These are phyloP conservation scores for Ryuthela nishihirai DNA, from an alignment of 2,888 invertebrate species.

Conservation along the genomic window DNA sequence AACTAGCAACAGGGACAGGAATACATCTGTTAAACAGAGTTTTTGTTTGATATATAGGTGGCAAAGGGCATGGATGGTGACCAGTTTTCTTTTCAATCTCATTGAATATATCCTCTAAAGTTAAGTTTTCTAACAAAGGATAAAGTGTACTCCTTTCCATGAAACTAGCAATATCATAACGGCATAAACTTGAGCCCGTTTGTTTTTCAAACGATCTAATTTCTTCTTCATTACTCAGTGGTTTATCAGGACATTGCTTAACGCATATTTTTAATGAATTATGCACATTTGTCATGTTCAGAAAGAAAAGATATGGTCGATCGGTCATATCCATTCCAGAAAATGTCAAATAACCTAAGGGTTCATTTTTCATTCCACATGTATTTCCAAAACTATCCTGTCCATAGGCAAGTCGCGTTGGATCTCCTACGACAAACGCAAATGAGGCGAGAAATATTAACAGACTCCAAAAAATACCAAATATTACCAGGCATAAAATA, in stretches of 20 bases:
- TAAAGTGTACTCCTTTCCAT: conserved; percentile 25
- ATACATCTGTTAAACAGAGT: conserved; percentile 84
- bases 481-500: conserved; percentile 34
- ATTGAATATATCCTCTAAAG: conserved; percentile 12
- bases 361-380: conserved; percentile 74
- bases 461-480: conserved; percentile 37
- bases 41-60: conserved; percentile 71
- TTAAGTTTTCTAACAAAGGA: conserved; percentile 19
- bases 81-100: conserved; percentile 28
- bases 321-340: conserved; percentile 77
- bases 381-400: conserved; percentile 94
- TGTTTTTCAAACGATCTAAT: conserved; percentile 67
- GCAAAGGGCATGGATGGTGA: conserved; percentile 69
- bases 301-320: conserved; percentile 75
- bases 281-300: conserved; percentile 71
- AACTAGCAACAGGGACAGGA: conserved; percentile 58
- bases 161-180: conserved; percentile 51
- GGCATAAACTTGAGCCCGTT: conserved; percentile 72
- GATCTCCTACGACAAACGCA: conserved; percentile 56
- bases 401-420: conserved; percentile 78
- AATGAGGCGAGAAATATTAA: conserved; percentile 39
- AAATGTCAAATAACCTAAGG: conserved; percentile 53
- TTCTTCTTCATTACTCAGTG: conserved; percentile 62
- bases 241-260: conserved; percentile 72
- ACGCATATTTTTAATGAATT: conserved; percentile 84